A percentile compares a stretch with the other conserved stretches of the same genome.
phyloP scores from a whole-genome alignment of 2,113 vertebrate genomes.

The Pygoscelis antarcticus region DNA sequence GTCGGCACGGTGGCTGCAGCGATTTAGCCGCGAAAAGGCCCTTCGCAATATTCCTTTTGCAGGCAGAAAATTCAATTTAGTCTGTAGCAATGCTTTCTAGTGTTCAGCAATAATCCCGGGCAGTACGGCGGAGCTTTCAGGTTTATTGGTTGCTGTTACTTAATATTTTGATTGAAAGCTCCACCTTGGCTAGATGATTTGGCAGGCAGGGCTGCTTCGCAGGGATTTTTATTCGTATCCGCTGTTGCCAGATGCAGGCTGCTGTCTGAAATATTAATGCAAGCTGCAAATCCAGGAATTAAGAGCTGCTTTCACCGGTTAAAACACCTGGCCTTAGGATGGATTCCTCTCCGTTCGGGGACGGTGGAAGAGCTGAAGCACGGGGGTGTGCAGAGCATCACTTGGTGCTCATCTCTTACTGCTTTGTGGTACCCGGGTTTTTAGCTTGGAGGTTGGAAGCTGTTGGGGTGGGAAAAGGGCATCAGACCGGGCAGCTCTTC shows the following conservation, averaged over 20 bases:
- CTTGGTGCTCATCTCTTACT: not conserved
- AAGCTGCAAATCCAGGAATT: not conserved
- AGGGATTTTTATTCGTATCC: not conserved
- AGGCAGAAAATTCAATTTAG: not conserved
- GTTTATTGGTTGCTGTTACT: not conserved
- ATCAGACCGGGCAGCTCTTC: not conserved
- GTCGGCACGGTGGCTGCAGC: not conserved
- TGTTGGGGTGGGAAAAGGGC: not conserved
- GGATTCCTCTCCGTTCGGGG: rapidly evolving
- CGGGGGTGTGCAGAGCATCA: not conserved
- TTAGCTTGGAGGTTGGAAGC: not conserved
- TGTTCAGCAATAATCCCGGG: not conserved
- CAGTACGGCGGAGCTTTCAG: not conserved
- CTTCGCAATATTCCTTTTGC: not conserved
- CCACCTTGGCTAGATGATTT: not conserved
- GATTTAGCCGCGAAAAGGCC: not conserved
- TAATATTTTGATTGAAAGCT: not conserved
- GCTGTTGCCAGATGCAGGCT: not conserved
- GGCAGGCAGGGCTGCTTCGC: not conserved
- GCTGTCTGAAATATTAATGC: not conserved
- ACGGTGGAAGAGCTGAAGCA: rapidly evolving
- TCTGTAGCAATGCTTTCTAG: not conserved
- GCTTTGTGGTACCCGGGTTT: not conserved
- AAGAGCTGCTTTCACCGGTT: not conserved
- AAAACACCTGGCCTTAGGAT: not conserved